Base-by-base conservation (phyloP, 2,888 invertebrate genomes). In the Drosophila dives region DNA sequence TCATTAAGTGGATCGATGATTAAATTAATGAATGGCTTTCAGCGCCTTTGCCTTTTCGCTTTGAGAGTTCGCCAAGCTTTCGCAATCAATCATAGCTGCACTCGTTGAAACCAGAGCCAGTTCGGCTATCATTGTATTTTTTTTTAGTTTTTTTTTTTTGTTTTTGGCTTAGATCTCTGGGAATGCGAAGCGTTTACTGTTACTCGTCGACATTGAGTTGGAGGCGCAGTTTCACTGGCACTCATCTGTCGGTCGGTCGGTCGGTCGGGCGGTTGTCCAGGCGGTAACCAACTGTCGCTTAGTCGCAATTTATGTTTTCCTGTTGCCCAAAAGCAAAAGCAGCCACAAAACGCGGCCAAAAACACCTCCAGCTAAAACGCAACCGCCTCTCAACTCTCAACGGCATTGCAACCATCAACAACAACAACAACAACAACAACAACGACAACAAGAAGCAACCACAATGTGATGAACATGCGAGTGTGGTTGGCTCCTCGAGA, bases 1-100 rank as follows among this genome's bases (percentile, higher is more conserved):
- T 75, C 83, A 86, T 81, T 86, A 84, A 88, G 80, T 84, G 84
- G 86, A 80, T 88, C 88, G 84, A 86, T 88, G 86, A 86, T 84
- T 86, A 88, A 84, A 86, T 86, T 86, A 86, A 86, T 86, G 86
- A 86, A 86, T 84, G 83, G 74, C 86, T 86, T 88, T 86, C 86
- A 88, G 83, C 84, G 79, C 64, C 77, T 73, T 78, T 60, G 56
- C 56, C 59, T 71, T 45, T 48, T 32, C 36, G 62, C n/a, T 34
- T 51, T 32, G 17, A 45, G 23, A 23, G 62, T 26, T 49, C 20
- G 62, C 45, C 45, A 45, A 63, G 64, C 58, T 56, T 64, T 72
- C 73, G 79, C 79, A 79, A 80, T 80, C 79, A 79, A 80, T 80
- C 79, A 80, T 80, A 64, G 79, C 72, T 77, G 77, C 78, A 77